phyloP scores from a whole-genome alignment of 64 coral and sea anemone species.

The Dendrophyllia cribrosa region DNA sequence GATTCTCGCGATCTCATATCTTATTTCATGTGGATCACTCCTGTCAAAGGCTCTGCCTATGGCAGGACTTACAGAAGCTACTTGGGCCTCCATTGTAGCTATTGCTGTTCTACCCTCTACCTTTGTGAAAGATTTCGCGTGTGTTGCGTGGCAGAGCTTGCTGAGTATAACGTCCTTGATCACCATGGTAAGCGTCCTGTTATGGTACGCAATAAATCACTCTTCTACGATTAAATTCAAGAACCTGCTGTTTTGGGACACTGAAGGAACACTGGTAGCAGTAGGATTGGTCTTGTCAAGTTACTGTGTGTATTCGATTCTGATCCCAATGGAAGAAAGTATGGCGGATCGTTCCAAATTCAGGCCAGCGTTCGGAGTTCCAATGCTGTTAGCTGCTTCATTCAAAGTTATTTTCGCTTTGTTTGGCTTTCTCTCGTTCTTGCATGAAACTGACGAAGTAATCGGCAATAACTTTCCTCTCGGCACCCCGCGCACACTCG shows the following conservation, averaged over 20 bases:
- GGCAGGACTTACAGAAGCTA: neutral
- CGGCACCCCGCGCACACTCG: neutral
- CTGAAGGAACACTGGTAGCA: neutral
- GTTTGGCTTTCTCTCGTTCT: neutral
- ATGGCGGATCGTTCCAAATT: neutral
- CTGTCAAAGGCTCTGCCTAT: neutral
- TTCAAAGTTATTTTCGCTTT: neutral
- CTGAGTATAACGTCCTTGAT: neutral
- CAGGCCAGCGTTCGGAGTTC: neutral
- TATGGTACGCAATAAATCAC: neutral
- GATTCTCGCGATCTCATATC: neutral
- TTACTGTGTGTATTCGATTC: neutral
- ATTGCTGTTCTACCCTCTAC: neutral
- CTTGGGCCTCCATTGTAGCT: neutral
- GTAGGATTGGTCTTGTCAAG: neutral
- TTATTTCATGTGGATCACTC: constrained; percentile 9
- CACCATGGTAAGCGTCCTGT: neutral
- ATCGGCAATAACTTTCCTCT: neutral
- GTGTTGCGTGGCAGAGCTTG: neutral
- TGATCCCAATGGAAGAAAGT: neutral
- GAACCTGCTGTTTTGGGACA: neutral
- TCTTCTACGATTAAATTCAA: neutral
- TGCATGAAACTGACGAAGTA: neutral
- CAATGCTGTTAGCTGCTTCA: too few relatives aligned
- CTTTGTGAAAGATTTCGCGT: neutral